Evolutionary conservation across 2,113 vertebrate genomes (phyloP).

Genomic region (Sprattus sprattus): DNA sequence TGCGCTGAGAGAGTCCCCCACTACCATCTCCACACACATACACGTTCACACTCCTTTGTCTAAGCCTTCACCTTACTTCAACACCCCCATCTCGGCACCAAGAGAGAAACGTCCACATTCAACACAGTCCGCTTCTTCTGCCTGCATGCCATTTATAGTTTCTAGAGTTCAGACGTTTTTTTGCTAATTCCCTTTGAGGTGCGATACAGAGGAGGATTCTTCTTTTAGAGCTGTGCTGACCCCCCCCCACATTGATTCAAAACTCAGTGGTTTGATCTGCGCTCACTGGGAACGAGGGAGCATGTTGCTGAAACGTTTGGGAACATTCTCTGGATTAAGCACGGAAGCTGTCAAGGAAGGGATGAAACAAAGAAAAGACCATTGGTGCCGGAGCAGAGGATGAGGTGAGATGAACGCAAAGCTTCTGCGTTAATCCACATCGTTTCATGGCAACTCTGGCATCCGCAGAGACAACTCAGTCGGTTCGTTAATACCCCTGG

Average conservation of each 20-base stretch:
- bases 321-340: not conserved
- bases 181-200: constrained; percentile 17
- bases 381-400: not conserved
- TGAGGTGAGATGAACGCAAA: constrained; percentile 12
- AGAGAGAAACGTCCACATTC: not conserved
- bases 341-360: constrained; percentile 7
- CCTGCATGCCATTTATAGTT: not conserved
- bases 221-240: constrained; percentile 35
- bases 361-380: not conserved
- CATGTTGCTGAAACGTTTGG: not conserved
- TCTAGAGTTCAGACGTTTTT: not conserved
- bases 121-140: not conserved
- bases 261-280: constrained; percentile 21
- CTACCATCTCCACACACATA: not conserved
- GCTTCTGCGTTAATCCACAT: not conserved
- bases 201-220: constrained; percentile 27
- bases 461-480: not conserved
- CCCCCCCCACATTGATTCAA: constrained; percentile 29
- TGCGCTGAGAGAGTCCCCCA: not conserved
- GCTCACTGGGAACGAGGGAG: constrained; percentile 15
- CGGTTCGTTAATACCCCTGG: not conserved
- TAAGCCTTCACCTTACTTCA: not conserved
- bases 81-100: not conserved
- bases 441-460: not conserved
- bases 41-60: not conserved